These are phyloP conservation scores for Ophioninae sp. DNA, from an alignment of 2,888 invertebrate species.

Conservation along the genomic window DNA sequence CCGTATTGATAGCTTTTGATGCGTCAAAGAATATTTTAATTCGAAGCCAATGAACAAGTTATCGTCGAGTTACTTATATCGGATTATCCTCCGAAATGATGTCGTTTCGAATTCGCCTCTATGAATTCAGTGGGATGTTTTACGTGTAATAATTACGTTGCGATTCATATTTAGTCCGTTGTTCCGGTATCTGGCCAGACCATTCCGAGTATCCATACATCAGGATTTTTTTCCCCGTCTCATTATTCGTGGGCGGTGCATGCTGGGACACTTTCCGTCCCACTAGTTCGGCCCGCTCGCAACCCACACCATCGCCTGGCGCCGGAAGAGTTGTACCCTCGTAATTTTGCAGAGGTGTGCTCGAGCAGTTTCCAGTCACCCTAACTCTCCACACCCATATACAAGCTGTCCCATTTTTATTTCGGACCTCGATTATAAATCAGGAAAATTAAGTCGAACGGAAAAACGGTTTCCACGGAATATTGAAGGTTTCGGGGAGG, in stretches of 20 bases:
- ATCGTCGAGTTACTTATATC: not conserved
- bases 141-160: not conserved
- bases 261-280: conserved; percentile 11
- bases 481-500: not conserved
- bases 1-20: too few relatives aligned
- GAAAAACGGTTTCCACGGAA: not conserved
- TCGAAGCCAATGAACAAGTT: not conserved
- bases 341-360: conserved; percentile 37
- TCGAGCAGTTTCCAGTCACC: conserved; percentile 16
- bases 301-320: not conserved
- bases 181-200: not conserved
- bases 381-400: conserved; percentile 2
- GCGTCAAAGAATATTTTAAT: not conserved
- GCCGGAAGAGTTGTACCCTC: conserved; percentile 46
- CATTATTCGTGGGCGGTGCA: conserved; percentile 1
- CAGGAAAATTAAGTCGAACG: not conserved
- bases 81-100: not conserved
- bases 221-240: conserved; percentile 2
- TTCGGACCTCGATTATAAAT: not conserved
- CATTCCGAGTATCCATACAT: not conserved
- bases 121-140: too few relatives aligned
- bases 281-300: not conserved
- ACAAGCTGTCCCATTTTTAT: not conserved
- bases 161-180: not conserved
- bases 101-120: not conserved